Evolutionary conservation across 2,888 invertebrate genomes (phyloP).

Genomic region (Microplitis manilae): DNA sequence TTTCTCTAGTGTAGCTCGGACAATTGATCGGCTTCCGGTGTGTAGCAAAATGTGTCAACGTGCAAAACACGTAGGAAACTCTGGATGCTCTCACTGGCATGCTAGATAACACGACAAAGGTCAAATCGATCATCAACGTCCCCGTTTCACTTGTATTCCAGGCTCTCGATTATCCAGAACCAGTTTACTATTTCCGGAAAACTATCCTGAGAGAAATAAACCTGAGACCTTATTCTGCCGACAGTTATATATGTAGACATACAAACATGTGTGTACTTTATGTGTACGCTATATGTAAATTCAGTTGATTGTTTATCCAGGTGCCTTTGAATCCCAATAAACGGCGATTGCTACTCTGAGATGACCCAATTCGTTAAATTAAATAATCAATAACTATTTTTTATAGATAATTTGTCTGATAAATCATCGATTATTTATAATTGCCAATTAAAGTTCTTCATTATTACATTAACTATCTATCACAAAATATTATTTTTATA

Average conservation of each 20-base stretch:
- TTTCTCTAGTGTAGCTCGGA: slow-evolving; percentile 20
- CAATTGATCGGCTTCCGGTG: slow-evolving; percentile 42
- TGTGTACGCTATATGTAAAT: background rate
- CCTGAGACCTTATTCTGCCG: background rate
- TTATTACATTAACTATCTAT: background rate
- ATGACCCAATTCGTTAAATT: slow-evolving; percentile 38
- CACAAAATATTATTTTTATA: background rate
- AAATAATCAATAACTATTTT: slow-evolving; percentile 16
- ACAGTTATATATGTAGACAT: background rate
- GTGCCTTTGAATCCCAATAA: slow-evolving; percentile 11
- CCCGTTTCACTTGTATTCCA: background rate
- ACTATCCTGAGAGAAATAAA: background rate
- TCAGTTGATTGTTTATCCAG: slow-evolving; percentile 15
- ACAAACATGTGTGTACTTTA: background rate
- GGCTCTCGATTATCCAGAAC: slow-evolving; percentile 20
- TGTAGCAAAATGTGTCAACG: slow-evolving; percentile 32
- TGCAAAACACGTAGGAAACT: slow-evolving; percentile 30
- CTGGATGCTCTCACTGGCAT: slow-evolving; percentile 1
- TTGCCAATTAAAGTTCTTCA: background rate
- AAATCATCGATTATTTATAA: slow-evolving; percentile 1
- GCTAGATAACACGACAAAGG: slow-evolving; percentile 16
- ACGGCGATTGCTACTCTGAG: slow-evolving; percentile 8
- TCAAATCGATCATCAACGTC: slow-evolving; percentile 37
- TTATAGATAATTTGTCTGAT: background rate
- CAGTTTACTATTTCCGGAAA: slow-evolving; percentile 36